A percentile compares a stretch with the other conserved stretches of the same genome.
Evolutionary conservation across 2,888 invertebrate species (phyloP).

Genomic region (Metalampra italica): DNA sequence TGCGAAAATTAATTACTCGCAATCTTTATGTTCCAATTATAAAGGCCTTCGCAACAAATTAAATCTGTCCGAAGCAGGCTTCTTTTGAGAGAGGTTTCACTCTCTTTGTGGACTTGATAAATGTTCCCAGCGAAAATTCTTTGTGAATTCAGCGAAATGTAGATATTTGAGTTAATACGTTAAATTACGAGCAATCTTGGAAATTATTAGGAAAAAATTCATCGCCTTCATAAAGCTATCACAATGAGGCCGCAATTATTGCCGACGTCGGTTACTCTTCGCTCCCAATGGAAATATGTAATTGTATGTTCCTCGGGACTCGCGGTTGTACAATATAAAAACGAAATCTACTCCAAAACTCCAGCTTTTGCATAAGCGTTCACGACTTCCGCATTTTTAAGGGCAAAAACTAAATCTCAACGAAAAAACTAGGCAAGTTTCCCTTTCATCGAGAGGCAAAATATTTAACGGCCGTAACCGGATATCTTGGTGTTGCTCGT

Average conservation of each 20-base stretch:
- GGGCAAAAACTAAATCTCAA: conserved; percentile 67
- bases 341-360: conserved; percentile 63
- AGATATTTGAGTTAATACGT: conserved; percentile 61
- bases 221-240: conserved; percentile 38
- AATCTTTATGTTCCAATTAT: conserved; percentile 80
- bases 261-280: conserved; percentile 39
- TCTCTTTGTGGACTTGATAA: conserved; percentile 78
- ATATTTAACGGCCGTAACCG: conserved; percentile 78
- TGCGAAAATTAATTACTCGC: conserved; percentile 79
- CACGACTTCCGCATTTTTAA: conserved; percentile 66
- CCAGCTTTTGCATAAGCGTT: conserved; percentile 73
- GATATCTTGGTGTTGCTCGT: conserved; percentile 67
- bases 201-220: conserved; percentile 43
- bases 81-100: conserved; percentile 77
- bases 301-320: conserved; percentile 65
- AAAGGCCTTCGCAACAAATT: conserved; percentile 79
- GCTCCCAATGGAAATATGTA: conserved; percentile 47
- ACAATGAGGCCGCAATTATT: conserved; percentile 51
- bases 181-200: conserved; percentile 55
- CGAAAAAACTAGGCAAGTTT: conserved; percentile 70
- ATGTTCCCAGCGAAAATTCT: conserved; percentile 72
- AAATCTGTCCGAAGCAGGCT: conserved; percentile 77
- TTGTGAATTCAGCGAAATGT: conserved; percentile 64
- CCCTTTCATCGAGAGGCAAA: conserved; percentile 75
- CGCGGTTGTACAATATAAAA: conserved; percentile 51